phyloP scores from a whole-genome alignment of 2,113 vertebrate species.

The Marcusenius ussheri region DNA sequence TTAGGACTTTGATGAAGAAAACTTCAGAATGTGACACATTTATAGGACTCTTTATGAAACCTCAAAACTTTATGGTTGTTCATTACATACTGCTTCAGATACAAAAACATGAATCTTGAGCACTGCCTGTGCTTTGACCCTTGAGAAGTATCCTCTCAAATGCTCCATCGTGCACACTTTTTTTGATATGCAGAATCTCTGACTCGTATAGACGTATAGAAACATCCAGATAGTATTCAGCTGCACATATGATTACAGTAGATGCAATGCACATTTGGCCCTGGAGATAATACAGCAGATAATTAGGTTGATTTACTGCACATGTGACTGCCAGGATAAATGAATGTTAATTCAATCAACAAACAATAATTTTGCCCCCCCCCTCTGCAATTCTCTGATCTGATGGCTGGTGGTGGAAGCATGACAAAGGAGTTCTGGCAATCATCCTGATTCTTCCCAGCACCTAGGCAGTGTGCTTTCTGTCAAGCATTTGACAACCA shows the following conservation, averaged over 20 bases:
- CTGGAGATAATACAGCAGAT: slow-evolving; percentile 43
- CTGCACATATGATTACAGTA: slow-evolving; percentile 25
- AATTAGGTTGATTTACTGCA: slow-evolving; percentile 62
- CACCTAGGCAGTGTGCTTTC: not conserved
- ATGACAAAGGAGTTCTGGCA: slow-evolving; percentile 43
- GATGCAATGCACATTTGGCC: slow-evolving; percentile 24
- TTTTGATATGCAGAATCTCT: not conserved
- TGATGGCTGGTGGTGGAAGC: slow-evolving; percentile 10
- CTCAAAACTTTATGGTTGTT: not conserved
- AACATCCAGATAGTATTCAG: slow-evolving; percentile 28
- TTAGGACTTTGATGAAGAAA: not conserved
- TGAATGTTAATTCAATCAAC: slow-evolving; percentile 55
- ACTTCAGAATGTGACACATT: not conserved
- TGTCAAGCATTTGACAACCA: not conserved
- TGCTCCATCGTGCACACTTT: not conserved
- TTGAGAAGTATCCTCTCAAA: not conserved
- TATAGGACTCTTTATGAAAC: not conserved
- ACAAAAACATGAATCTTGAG: not conserved
- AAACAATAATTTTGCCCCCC: slow-evolving; percentile 44
- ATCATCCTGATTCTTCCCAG: slow-evolving; percentile 20
- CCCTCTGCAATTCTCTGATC: not conserved
- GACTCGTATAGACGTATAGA: not conserved
- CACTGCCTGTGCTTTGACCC: not conserved
- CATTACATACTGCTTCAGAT: not conserved
- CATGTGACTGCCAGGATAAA: slow-evolving; percentile 57